Evolutionary conservation across 1,140 invertebrate species (phyloP), one percentile per base, ranked within the genome.

Genomic region (Bradynema listronoti): DNA sequence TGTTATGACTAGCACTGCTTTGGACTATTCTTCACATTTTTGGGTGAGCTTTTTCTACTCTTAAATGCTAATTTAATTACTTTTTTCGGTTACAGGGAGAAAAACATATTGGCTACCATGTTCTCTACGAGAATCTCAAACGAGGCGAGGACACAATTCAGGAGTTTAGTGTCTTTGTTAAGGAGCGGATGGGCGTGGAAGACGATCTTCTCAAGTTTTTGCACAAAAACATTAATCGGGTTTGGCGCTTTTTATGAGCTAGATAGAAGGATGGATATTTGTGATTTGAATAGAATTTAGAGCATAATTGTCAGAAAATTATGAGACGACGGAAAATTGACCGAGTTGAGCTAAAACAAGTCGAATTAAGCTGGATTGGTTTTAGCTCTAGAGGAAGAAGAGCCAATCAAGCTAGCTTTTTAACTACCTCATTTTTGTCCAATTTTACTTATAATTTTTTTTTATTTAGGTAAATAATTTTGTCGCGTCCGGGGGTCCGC

Each of bases 101-200:
- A 19, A 67, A 65, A 30, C 73, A 73, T 56, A 61, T 75, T 55
- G 72, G 72, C 0, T 73, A 74, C 51, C 70, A 75, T 55, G 72
- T 67, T 34, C 59, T 75, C 9, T 78, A 75, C 49, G 74, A 77
- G 33, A 78, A 75, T 54, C 58, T 77, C 30, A 75, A 75, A 33
- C 63, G 59, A 30, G 72, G 72, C 3, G 71, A 75, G 29, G 68
- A 73, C 16, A 46, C 65, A 7, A 61, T 74, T 6, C 57, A 72
- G 2, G 73, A 75, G 30, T 41, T 75, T 9, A 51, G 56, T n/a
- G 52, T 36, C 36, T 75, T 75, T 54, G 59, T 75, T 2, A 75
- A 75, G 45, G 73, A 75, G 36, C 46, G 72, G 9, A 47, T 75
- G 14, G 49, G 41, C 14, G 52, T 75, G 33, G 71, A 75, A 57